Conservation (phyloP, 2,113 vertebrate species). For the Sakesphorus luctuosus region DNA sequence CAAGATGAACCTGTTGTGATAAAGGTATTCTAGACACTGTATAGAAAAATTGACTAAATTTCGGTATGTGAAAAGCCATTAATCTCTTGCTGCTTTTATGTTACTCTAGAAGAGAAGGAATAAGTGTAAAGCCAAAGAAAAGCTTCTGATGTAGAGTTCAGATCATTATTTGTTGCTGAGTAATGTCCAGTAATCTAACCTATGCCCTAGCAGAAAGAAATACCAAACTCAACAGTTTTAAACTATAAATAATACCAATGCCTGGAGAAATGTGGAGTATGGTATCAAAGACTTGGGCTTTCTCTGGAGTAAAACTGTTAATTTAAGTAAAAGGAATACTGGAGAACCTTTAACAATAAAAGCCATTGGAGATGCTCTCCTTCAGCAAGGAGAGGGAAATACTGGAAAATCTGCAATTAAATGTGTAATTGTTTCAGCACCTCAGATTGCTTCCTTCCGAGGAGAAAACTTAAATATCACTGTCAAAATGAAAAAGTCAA, state of each 20-base stretch:
- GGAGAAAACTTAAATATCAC: background rate
- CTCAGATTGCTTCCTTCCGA: background rate
- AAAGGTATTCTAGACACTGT: background rate
- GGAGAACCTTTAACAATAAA: background rate
- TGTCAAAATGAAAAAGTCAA: background rate
- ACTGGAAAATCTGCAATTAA: background rate
- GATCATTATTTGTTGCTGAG: slow-evolving; percentile 50
- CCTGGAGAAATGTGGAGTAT: slow-evolving; percentile 33
- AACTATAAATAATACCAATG: slow-evolving; percentile 45
- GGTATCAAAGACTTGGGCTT: slow-evolving; percentile 19
- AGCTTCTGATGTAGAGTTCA: background rate
- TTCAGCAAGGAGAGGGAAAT: background rate
- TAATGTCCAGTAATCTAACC: slow-evolving; percentile 52
- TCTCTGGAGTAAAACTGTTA: slow-evolving; percentile 13
- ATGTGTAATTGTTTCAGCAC: background rate
- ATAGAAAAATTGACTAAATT: background rate
- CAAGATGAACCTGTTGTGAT: background rate
- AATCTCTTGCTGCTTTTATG: background rate
- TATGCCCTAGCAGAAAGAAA: slow-evolving; percentile 25
- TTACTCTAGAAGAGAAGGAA: background rate
- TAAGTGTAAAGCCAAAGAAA: slow-evolving; percentile 25
- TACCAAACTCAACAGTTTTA: slow-evolving; percentile 19
- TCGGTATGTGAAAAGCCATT: background rate
- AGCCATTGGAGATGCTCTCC: too few species aligned
- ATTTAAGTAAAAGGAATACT: background rate